Conservation (phyloP, 2,797 vertebrate genomes). For the Acipenser transmontanus region DNA sequence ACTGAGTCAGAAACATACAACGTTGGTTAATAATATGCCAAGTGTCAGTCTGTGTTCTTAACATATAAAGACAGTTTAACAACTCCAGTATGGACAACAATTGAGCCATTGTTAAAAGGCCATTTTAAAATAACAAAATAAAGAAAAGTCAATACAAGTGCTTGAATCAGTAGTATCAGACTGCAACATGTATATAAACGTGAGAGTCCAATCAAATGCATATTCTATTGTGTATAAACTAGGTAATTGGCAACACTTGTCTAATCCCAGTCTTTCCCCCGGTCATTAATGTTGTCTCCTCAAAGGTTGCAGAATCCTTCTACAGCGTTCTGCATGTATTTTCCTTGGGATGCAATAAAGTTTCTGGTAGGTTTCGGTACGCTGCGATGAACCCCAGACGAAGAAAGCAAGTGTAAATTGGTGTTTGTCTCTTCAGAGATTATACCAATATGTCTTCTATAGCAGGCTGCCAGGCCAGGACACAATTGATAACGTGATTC, state of each 20-base stretch:
- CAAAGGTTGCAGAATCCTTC: no score
- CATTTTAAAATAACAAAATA: conserved; percentile 48
- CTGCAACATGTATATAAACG: conserved; percentile 60
- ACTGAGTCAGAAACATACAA: conserved; percentile 56
- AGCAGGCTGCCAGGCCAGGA: conserved; percentile 96
- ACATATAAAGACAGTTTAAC: conserved; percentile 48
- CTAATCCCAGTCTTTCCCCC: conserved; percentile 25
- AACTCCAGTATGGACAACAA: conserved; percentile 54
- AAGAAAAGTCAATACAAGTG: conserved; percentile 56
- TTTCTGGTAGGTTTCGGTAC: conserved; percentile 24
- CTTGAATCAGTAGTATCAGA: conserved; percentile 52
- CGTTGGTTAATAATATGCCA: conserved; percentile 64
- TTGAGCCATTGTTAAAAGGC: conserved; percentile 23
- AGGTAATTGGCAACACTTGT: conserved; percentile 59
- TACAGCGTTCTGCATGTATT: no score
- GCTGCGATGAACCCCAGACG: conserved; percentile 16
- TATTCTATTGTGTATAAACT: conserved; percentile 57
- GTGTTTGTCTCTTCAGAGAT: conserved; percentile 22
- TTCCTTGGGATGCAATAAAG: conserved; percentile 11
- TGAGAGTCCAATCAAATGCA: conserved; percentile 35
- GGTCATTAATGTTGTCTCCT: no score
- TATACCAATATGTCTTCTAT: conserved; percentile 45
- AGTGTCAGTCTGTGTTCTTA: conserved; percentile 43
- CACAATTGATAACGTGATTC: conserved; percentile 88
- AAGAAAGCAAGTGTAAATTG: conserved; percentile 40